Percentiles rank a stretch among this genome's conserved stretches.
Evolutionary conservation across 2,797 vertebrate genomes (phyloP).

Genomic region (Antennarius maculatus): DNA sequence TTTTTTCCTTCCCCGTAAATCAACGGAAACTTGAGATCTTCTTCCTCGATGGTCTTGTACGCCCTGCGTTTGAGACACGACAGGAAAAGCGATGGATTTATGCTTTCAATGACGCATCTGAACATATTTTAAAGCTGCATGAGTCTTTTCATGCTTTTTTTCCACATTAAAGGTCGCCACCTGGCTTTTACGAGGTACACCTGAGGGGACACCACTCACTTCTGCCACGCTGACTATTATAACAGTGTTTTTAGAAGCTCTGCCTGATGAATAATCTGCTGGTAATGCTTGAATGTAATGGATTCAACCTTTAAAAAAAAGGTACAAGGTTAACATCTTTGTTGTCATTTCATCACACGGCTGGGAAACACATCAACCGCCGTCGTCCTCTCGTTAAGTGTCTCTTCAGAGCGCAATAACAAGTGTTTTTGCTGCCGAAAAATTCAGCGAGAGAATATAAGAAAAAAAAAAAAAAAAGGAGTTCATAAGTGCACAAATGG

Average conservation of each 20-base stretch:
- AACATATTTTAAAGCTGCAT: no score
- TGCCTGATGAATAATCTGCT: no score
- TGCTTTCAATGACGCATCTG: no score
- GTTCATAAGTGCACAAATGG: slow-evolving; percentile 44
- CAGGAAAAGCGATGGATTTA: neutral
- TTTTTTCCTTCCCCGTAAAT: slow-evolving; percentile 99
- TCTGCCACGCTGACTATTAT: no score
- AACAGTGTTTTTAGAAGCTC: no score
- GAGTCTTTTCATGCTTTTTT: no score
- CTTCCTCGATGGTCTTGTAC: slow-evolving; percentile 96
- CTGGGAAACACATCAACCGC: slow-evolving; percentile 4
- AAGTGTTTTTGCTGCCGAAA: slow-evolving; percentile 34
- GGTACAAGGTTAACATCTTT: no score
- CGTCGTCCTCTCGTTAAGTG: slow-evolving; percentile 6
- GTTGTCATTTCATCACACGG: slow-evolving; percentile 6
- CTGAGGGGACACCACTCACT: no score
- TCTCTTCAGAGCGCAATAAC: slow-evolving; percentile 7
- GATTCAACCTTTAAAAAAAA: no score
- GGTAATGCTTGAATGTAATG: no score
- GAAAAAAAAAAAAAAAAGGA: slow-evolving; percentile 24
- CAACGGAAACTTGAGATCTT: slow-evolving; percentile 97
- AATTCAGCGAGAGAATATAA: neutral
- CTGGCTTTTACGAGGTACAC: neutral
- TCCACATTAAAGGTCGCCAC: no score
- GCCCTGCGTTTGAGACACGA: slow-evolving; percentile 83